Evolutionary conservation across 1,140 invertebrate species (phyloP).

Genomic region (Drosophila subpulchrella): DNA sequence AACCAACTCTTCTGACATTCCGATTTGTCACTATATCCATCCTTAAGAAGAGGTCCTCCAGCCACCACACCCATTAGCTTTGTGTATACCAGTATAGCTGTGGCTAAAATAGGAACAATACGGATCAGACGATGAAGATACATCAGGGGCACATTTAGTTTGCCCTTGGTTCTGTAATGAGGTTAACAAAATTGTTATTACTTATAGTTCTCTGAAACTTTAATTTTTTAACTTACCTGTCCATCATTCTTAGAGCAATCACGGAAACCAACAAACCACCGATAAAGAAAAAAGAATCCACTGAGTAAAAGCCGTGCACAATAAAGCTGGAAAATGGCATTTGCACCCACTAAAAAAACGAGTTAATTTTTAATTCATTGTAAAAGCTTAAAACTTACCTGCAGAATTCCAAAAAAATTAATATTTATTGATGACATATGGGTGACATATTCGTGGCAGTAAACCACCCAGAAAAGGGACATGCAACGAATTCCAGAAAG

Average conservation of each 20-base stretch:
- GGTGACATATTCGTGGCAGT: constrained; percentile 52
- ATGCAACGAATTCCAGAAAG: constrained; percentile 86
- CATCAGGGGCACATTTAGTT: constrained; percentile 62
- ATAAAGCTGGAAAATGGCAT: constrained; percentile 86
- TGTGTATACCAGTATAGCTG: constrained; percentile 47
- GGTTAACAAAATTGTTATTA: background rate
- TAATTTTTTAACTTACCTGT: constrained; percentile 83
- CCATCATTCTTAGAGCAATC: constrained; percentile 87
- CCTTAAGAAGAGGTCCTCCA: constrained; percentile 32
- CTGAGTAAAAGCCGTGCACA: constrained; percentile 86
- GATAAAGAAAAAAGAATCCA: constrained; percentile 89
- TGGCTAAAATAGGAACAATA: constrained; percentile 48
- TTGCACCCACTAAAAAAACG: constrained; percentile 57
- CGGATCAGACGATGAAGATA: constrained; percentile 61
- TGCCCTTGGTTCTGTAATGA: constrained; percentile 40
- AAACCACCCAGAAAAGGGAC: constrained; percentile 88
- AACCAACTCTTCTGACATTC: constrained; percentile 66
- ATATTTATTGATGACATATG: constrained; percentile 43
- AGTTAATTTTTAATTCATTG: background rate
- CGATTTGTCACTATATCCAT: constrained; percentile 16
- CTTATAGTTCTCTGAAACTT: too few relatives aligned
- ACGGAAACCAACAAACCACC: constrained; percentile 88
- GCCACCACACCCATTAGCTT: constrained; percentile 17
- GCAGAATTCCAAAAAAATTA: constrained; percentile 35
- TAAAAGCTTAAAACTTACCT: constrained; percentile 3